A percentile compares a stretch with the other conserved stretches of the same genome.
These are phyloP conservation scores for Synodontis membranacea DNA, from an alignment of 2,113 vertebrate species.

Conservation along the genomic window DNA sequence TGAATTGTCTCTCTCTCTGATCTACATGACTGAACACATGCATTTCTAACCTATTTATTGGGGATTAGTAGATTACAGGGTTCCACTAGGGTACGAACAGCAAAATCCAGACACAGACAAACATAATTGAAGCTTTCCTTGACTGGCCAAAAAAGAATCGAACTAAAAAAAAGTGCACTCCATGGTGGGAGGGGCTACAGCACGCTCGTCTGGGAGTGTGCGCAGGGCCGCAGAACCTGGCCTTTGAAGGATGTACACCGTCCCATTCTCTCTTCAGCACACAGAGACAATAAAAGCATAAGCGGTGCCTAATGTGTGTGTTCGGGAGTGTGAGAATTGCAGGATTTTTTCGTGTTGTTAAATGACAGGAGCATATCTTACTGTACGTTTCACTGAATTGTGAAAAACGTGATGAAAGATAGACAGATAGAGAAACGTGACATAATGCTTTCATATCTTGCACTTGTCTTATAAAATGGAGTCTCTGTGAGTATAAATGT, in stretches of 20 bases:
- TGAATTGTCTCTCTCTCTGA: background rate
- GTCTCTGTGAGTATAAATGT: background rate
- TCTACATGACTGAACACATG: slow-evolving; percentile 1
- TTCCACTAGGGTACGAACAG: background rate
- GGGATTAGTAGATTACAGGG: background rate
- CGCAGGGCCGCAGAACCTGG: slow-evolving; percentile 89
- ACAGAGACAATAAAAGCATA: slow-evolving; percentile 58
- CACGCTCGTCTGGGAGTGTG: slow-evolving; percentile 84
- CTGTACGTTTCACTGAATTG: background rate
- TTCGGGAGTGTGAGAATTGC: background rate
- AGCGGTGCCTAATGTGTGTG: slow-evolving; percentile 30
- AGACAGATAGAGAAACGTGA: background rate
- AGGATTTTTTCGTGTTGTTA: background rate
- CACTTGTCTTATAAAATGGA: background rate
- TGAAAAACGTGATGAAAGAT: background rate
- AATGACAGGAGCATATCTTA: background rate
- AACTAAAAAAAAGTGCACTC: slow-evolving; percentile 57
- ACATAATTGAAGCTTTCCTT: background rate
- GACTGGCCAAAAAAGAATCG: background rate
- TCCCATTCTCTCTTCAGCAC: slow-evolving; percentile 64
- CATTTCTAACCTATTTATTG: slow-evolving; percentile 6
- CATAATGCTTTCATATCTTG: background rate
- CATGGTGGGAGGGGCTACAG: slow-evolving; percentile 77
- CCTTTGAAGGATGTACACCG: slow-evolving; percentile 88
- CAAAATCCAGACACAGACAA: slow-evolving; percentile 13